phyloP scores from a whole-genome alignment of 2,888 invertebrate species.

The Allolobophora icterica region DNA sequence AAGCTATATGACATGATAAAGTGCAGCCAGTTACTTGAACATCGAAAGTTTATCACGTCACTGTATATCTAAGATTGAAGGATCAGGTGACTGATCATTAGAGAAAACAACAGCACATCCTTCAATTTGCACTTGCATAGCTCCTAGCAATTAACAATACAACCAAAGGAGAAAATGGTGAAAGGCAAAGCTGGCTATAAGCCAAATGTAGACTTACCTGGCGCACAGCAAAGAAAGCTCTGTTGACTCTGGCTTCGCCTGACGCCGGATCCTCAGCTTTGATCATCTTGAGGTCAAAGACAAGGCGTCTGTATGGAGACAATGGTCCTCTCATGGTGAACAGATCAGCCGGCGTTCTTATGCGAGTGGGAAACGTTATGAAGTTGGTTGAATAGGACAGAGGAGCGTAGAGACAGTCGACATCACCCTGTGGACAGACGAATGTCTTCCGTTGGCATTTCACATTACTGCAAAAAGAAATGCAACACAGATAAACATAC shows the following conservation, averaged over 20 bases:
- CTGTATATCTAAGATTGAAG: too few relatives aligned
- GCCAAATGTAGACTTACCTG: conserved; percentile 41
- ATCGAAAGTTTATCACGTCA: too few relatives aligned
- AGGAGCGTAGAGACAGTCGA: conserved; percentile 79
- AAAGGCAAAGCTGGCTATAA: neutral
- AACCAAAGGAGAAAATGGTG: neutral
- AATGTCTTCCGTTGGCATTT: conserved; percentile 79
- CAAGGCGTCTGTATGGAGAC: conserved; percentile 75
- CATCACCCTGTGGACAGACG: conserved; percentile 77
- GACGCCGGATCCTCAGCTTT: conserved; percentile 69
- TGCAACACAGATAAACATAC: neutral
- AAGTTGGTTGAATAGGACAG: conserved; percentile 90
- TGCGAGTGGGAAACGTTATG: conserved; percentile 82
- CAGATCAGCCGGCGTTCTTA: conserved; percentile 71
- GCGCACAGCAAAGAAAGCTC: conserved; percentile 65
- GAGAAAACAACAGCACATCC: neutral
- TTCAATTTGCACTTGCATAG: neutral
- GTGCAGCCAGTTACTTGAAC: too few relatives aligned
- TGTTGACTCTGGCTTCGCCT: conserved; percentile 56
- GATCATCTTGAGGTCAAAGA: conserved; percentile 77
- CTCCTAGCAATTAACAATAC: neutral
- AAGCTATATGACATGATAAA: too few relatives aligned
- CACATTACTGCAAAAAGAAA: conserved; percentile 47
- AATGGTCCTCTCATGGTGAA: conserved; percentile 87
- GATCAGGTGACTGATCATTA: neutral